Percentiles rank a stretch among this genome's conserved stretches.
Conservation (phyloP, 2,113 vertebrate species). For the Mesitornis unicolor region DNA sequence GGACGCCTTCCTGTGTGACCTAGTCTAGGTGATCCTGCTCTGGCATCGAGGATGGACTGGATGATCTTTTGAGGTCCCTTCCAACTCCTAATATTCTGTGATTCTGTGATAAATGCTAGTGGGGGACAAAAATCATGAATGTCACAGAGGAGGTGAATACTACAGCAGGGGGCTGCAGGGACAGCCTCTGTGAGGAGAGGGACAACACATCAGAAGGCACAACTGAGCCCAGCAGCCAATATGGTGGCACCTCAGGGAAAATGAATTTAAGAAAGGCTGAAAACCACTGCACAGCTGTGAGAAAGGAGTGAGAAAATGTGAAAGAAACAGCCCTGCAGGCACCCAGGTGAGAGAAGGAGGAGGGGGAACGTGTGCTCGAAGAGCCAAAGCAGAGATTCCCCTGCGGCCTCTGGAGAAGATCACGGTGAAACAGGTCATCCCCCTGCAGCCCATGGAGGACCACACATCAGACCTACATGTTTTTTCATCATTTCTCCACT, state of each 20-base stretch:
- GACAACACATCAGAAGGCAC: accelerated
- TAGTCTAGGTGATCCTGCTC: no score
- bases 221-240: not conserved
- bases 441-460: not conserved
- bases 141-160: accelerated
- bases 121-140: not conserved
- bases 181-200: not conserved
- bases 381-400: not conserved
- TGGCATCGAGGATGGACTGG: no score
- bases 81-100: no score
- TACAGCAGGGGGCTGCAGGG: no score
- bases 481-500: not conserved
- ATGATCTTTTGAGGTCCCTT: no score
- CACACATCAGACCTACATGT: not conserved
- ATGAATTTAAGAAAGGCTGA: not conserved
- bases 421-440: not conserved
- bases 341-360: not conserved
- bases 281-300: not conserved
- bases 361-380: accelerated
- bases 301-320: accelerated
- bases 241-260: accelerated
- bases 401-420: accelerated
- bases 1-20: no score
- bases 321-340: not conserved
- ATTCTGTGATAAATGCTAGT: no score